Conservation (phyloP, 2,797 vertebrate genomes). For the Falco peregrinus region DNA sequence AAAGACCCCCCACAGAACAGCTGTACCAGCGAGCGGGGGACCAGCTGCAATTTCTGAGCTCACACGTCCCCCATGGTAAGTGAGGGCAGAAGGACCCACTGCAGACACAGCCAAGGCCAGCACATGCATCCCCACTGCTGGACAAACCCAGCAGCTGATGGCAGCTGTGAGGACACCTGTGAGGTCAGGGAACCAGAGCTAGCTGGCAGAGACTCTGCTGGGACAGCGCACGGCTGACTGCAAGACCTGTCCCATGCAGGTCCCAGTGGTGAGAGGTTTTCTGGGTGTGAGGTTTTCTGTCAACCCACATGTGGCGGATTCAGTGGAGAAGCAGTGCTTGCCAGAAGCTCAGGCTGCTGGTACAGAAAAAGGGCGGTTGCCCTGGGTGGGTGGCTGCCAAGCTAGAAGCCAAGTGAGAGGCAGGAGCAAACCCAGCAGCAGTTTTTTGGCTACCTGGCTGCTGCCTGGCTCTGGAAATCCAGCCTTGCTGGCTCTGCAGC, state of each 20-base stretch:
- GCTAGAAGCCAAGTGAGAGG: background rate
- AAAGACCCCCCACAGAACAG: background rate
- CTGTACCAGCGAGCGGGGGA: rapidly evolving
- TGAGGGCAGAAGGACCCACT: background rate
- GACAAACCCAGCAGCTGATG: rapidly evolving
- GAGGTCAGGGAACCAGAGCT: background rate
- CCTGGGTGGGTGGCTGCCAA: background rate
- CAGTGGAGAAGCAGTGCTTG: background rate
- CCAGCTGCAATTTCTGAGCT: background rate
- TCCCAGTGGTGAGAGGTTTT: background rate
- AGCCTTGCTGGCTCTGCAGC: background rate
- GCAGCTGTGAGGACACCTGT: background rate
- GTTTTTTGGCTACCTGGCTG: background rate
- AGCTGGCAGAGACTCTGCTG: rapidly evolving
- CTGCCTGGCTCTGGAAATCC: background rate
- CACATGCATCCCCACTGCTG: background rate
- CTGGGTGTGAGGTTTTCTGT: background rate
- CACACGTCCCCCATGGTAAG: background rate
- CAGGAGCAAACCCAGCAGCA: background rate
- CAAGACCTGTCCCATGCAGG: background rate
- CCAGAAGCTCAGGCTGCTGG: background rate
- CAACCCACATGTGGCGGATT: background rate
- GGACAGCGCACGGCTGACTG: rapidly evolving
- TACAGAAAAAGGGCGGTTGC: background rate
- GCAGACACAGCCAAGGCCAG: background rate